Evolutionary conservation across 1,140 invertebrate species (phyloP), one percentile per base, ranked within the genome.

Genomic region (Danaus melanippus): DNA sequence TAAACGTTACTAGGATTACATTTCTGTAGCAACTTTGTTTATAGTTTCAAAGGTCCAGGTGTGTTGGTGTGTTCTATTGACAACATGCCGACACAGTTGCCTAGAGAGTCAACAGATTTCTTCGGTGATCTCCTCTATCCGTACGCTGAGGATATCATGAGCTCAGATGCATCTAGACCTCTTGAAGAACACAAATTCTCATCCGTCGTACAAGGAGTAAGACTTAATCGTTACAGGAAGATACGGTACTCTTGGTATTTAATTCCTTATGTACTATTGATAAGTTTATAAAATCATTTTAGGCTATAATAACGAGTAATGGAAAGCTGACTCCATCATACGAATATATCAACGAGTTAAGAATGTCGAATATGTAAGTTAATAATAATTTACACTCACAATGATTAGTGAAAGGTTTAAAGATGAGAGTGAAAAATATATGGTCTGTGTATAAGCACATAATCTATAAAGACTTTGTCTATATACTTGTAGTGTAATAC

Each of bases 61-160:
- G 97, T 99, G 2, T 86, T 99, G 47, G 97, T 99, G 1, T 99
- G 98, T 79, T 98, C 96, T 5, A 99, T 99, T 59, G 98, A 99
- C 86, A 99, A 99, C 81, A 99, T 99, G 98, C 98, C 98, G 1
- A 99, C 98, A 0, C 98, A 99, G 80, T 88, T 99, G 43, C 98
- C 98, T 0, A 89, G 95, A 42, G 98, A 99, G 83, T 93, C 98
- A 0, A 99, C 98, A 0, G 97, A 99, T 74, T 97, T 97, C 79
- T 99, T 99, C 81, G 98, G 98, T 2, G 94, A 97, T 72, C 89
- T 99, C 0, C 88, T 99, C 0, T 90, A 92, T 62, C 98, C 98
- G 0, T 97, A 97, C 70, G 91, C 96, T 0, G 84, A 92, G 49
- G 95, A 99, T 60, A 98, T 99, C 71, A 91, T 99, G 56, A 91